Evolutionary conservation across 2,113 vertebrate species (phyloP), one percentile per base, ranked within the genome.

Genomic region (Zootoca vivipara): DNA sequence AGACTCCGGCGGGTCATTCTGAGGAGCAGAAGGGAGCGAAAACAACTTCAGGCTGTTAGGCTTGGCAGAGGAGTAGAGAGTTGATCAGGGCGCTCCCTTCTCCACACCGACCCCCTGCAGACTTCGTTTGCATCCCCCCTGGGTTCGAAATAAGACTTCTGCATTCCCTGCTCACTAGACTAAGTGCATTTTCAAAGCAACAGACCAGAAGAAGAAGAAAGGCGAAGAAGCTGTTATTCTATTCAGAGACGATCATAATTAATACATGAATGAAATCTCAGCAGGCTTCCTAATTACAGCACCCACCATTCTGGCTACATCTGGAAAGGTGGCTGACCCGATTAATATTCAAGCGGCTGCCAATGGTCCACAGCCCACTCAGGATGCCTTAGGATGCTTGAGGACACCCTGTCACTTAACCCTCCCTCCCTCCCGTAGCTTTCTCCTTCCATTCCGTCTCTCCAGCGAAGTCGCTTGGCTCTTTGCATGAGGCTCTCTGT

Each of bases 181-280:
- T 20, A 62, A 78, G 42, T 7, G 65, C 75, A 46, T 78, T 58
- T 33, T 70, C 33, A 83, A 88, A 70, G 42, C 8, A 78, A 30
- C 16, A 2, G 8, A 12, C 64, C 3, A 52, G 24, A 22, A 26
- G 4, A 3, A 24, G 35, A 7, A 20, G 3, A 5, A 42, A 28
- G 10, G 56, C 13, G 62, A 7, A 81, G 62, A 12, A 64, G 12
- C 7, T 1, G 26, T 80, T 18, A 70, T 64, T 10, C 65, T 42
- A 13, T 77, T 85, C 62, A 26, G 35, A 78, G 65, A 79, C 1
- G 6, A 12, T 78, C 8, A 64, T 85, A 56, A 89, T 85, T 89
- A 80, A 89, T 85, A 72, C 75, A 85, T 65, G 77, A 85, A 85
- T 80, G 83, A 74, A 85, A 35, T 89, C 82, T 62, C 87, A 79